Evolutionary conservation across 1,140 invertebrate genomes (phyloP), one percentile per base, ranked within the genome.

Genomic region (Leptinotarsa lineolata): DNA sequence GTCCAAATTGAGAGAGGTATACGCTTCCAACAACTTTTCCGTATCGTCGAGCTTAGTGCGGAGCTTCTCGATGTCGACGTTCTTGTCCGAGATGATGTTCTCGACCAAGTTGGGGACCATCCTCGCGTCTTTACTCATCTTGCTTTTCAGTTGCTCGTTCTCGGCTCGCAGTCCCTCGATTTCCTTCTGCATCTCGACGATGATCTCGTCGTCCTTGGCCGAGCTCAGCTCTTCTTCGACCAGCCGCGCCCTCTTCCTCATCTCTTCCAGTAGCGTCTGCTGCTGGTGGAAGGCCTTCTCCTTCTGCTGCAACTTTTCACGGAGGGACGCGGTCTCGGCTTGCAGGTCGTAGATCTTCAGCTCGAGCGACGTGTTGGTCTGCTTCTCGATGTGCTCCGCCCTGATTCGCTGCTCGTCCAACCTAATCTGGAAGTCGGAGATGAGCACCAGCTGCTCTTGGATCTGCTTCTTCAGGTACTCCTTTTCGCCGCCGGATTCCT

Each of bases 401-500:
- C 89, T 90, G 76, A 91, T 88, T 8, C 92, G 87, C 77, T 93
- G 92, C 77, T 92, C 91, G 81, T 95, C 93, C 45, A 95, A 85
- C 18, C 93, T 88, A 70, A 92, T 91, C 74, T 93, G 90, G 76
- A 95, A 87, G 1, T 91, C 88, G 59, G 93, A 93, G 70, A 95
- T 92, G 80, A 92, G 89, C 70, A 93, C 89, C 70, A 94, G 87
- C 82, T 94, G 92, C 80, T 95, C 92, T 24, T 92, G 92, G 74
- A 93, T 89, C 59, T 91, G 91, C 75, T 92, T 88, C 81, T 95
- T 93, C 61, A 95, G 85, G 39, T 92, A 89, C 77, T 94, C 92
- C 21, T 92, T 90, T 79, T 95, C 93, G 58, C 91, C 90, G 76
- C 91, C 89, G 54, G 94, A 85, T 84, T 95, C 93, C 92, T 94